Base-by-base conservation (phyloP, 1,140 invertebrate species). In the Leptinotarsa texana region DNA sequence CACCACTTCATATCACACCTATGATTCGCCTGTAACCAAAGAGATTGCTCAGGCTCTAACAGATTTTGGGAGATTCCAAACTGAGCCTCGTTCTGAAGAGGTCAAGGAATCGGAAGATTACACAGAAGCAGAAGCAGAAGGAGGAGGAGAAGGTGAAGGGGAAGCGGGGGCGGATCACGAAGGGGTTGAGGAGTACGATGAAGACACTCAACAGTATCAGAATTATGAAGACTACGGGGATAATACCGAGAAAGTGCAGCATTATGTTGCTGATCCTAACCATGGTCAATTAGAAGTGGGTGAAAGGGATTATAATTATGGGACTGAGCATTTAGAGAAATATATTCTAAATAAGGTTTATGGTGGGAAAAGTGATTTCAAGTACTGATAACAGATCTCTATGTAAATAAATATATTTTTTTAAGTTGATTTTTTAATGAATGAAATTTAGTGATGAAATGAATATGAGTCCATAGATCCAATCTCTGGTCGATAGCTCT, bases 1-100 rank as follows among this genome's bases (percentile, higher is more conserved):
- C 4, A 74, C 18, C 0, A 61, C 65, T 21, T 22, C 68, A 62
- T 69, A 71, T 61, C 72, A 75, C n/a, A 71, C 57, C 8, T 65
- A 63, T 24, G 24, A 63, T 22, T 47, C 24, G 8, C 71, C 71
- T 13, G 17, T 47, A 0, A 47, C 24, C 15, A 72, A 72, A 49
- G 18, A 63, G 24, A 63, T 72, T 21, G 71, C 61, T 18, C 48
- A 72, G 24, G 15, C 33, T 27, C 48, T 72, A 13, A 65, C 33
- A 4, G 47, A 72, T 65, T 63, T 48, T 22, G 71, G 51, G 3
- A 17, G n/a, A 3, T 18, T 15, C 15, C 15, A 22, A 21, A 18
- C 15, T 17, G n/a, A 18, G 17, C 15, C 15, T 57, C 51, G n/a
- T 57, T 57, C n/a, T 15, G 17, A 51, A 15, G n/a, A 72, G n/a